Evolutionary conservation across 2,113 vertebrate species (phyloP), one percentile per base, ranked within the genome.

Genomic region (Nannospalax galili): DNA sequence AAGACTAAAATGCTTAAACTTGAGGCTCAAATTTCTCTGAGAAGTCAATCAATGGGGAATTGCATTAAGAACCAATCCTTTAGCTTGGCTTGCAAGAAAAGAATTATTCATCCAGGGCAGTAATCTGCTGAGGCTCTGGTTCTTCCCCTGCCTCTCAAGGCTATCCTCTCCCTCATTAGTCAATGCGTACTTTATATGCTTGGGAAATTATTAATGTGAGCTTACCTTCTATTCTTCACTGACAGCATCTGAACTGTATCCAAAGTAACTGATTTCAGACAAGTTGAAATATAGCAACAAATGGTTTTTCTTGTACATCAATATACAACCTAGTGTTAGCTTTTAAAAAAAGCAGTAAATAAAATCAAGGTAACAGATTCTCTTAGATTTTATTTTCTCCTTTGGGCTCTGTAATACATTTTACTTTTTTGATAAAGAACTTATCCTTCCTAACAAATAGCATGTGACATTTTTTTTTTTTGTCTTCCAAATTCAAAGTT

Each of bases 311-410:
- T 75, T 89, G 5, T 86, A 72, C 65, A 86, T 88, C 58, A 88
- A 92, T 74, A 92, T 14, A 86, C 3, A 96, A 45, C 37, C 90
- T 10, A 40, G 11, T 77, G 65, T 58, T 92, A 40, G 16, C 42
- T 52, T 96, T 88, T 10, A 45, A 90, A 73, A 42, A 40, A 70
- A 62, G 45, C 45, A 94, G 40, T 82, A 96, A 84, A 96, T 95
- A 97, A 97, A 96, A 95, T 95, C 70, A 84, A 91, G n/a, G 52
- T 84, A 96, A 95, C 32, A 93, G 40, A 75, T 80, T 95, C 60
- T 84, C 88, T 95, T 95, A 80, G 62, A 82, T 91, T 86, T 52
- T 94, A 92, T 32, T 80, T 45, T 91, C 73, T 90, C 89, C 79
- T 95, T 88, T 45, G 42, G 24, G 56, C 24, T 88, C 84, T 94